Conservation (phyloP, 2,888 invertebrate species). For the Apamea monoglypha region DNA sequence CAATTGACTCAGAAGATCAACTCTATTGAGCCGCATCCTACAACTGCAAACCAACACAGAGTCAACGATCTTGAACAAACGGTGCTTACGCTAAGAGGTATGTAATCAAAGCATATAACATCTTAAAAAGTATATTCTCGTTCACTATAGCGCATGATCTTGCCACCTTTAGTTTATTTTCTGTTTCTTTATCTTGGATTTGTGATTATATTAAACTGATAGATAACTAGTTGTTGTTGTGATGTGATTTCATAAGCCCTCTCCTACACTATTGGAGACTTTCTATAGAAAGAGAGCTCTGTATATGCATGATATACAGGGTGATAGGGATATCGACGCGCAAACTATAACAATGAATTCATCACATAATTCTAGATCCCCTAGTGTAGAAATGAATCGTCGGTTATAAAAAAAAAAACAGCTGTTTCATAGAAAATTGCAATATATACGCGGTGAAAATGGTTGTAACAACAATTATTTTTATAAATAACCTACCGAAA, state of each 20-base stretch:
- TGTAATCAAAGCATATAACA: background rate
- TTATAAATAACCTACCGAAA: too few relatives aligned
- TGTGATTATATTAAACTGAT: background rate
- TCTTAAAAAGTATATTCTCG: background rate
- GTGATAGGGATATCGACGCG: too few relatives aligned
- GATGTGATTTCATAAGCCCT: background rate
- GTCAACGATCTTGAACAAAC: conserved; percentile 88
- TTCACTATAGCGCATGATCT: background rate
- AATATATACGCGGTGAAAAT: background rate
- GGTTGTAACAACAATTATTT: too few relatives aligned
- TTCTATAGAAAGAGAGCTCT: background rate
- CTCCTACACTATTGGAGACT: background rate
- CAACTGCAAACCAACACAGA: conserved; percentile 78
- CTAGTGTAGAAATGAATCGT: background rate
- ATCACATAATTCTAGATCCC: too few relatives aligned
- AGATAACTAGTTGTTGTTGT: conserved; percentile 10
- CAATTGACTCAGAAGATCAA: conserved; percentile 84
- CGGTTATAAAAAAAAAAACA: background rate
- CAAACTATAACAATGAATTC: too few relatives aligned
- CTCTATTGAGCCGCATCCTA: conserved; percentile 76
- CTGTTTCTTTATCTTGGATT: background rate
- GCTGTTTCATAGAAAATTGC: background rate
- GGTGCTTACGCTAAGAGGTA: conserved; percentile 87
- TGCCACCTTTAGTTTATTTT: background rate
- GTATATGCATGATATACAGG: background rate